phyloP scores from a whole-genome alignment of 2,797 vertebrate species.

The Brotula barbata region DNA sequence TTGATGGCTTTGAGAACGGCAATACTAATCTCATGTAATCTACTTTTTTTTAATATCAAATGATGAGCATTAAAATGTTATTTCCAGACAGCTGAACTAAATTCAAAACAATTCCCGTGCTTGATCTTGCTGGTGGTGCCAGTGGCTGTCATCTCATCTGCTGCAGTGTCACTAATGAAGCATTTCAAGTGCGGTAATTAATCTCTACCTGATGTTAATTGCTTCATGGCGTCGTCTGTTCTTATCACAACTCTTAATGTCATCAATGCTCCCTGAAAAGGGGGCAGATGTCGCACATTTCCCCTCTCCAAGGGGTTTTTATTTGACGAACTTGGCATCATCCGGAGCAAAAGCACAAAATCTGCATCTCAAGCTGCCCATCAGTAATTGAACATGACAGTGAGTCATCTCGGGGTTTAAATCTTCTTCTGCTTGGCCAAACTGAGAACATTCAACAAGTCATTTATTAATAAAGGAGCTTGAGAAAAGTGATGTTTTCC shows the following conservation, averaged over 20 bases:
- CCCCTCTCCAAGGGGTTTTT: conserved; percentile 18
- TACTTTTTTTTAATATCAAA: conserved; percentile 5
- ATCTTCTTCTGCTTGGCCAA: conserved; percentile 19
- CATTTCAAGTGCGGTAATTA: conserved; percentile 35
- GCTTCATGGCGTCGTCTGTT: conserved; percentile 33
- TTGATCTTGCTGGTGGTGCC: conserved; percentile 28
- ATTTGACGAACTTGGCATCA: conserved; percentile 17
- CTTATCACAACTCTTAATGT: conserved; percentile 39
- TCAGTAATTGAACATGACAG: conserved; percentile 11
- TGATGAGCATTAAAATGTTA: conserved; percentile 2
- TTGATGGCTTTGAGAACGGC: conserved; percentile 14
- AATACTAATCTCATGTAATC: background rate
- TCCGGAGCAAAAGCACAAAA: conserved; percentile 7
- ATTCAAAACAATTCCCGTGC: conserved; percentile 21
- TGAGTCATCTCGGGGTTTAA: conserved; percentile 25
- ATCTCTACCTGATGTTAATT: conserved; percentile 60
- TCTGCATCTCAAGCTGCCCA: too few relatives aligned
- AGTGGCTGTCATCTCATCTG: conserved; percentile 27
- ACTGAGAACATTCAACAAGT: conserved; percentile 13
- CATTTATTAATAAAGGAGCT: conserved; percentile 30
- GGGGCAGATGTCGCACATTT: conserved; percentile 7
- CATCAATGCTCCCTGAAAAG: conserved; percentile 37
- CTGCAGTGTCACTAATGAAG: conserved; percentile 46
- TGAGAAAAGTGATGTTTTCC: conserved; percentile 17
- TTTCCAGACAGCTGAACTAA: conserved; percentile 4